These are phyloP conservation scores for Bombylius discolor DNA, from an alignment of 2,888 invertebrate genomes.

Conservation along the genomic window DNA sequence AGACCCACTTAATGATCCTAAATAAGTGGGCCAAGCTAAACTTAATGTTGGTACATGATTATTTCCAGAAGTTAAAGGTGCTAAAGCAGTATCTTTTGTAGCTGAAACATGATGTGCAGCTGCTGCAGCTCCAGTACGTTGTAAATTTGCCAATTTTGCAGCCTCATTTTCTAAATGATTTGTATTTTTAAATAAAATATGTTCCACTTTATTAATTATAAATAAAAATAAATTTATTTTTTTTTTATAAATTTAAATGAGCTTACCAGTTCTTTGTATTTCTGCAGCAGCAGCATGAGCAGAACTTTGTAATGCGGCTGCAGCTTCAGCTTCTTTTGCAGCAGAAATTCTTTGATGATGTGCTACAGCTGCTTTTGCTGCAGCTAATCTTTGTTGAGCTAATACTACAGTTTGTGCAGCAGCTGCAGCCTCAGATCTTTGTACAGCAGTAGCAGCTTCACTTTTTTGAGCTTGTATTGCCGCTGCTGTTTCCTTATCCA, in stretches of 20 bases:
- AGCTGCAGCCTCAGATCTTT: conserved; percentile 51
- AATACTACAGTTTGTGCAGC: conserved; percentile 52
- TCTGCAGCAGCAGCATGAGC: conserved; percentile 58
- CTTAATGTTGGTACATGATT: conserved; percentile 28
- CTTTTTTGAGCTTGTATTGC: conserved; percentile 48
- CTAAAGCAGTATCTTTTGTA: conserved; percentile 45
- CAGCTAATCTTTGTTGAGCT: conserved; percentile 56
- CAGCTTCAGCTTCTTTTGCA: conserved; percentile 58
- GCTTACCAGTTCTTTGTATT: conserved; percentile 49
- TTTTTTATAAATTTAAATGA: background rate
- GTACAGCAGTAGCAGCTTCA: conserved; percentile 53
- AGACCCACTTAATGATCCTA: background rate
- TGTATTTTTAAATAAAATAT: background rate
- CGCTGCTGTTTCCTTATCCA: conserved; percentile 60
- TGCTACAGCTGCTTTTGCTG: conserved; percentile 55
- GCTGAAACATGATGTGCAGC: conserved; percentile 46
- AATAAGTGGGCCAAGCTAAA: background rate
- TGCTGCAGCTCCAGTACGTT: conserved; percentile 43
- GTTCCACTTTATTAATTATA: background rate
- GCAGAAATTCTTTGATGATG: conserved; percentile 60
- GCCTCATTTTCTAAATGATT: conserved; percentile 41
- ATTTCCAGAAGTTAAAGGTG: conserved; percentile 29
- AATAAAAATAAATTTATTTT: background rate
- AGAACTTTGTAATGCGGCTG: conserved; percentile 53
- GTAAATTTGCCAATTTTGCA: conserved; percentile 46